These are phyloP conservation scores for Luffia ferchaultella DNA, from an alignment of 2,888 invertebrate species.

Conservation along the genomic window DNA sequence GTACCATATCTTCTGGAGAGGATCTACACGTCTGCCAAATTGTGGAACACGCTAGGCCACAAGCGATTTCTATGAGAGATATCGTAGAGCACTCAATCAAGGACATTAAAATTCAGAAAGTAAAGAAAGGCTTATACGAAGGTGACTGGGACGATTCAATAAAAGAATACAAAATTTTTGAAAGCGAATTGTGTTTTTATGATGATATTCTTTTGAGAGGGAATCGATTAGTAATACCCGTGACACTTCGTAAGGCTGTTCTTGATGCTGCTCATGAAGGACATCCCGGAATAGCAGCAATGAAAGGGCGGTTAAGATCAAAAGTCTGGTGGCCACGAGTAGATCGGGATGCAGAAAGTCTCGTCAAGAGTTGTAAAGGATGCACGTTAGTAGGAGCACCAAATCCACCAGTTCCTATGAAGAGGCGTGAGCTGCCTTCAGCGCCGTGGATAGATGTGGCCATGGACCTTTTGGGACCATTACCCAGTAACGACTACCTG, in stretches of 20 bases:
- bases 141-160: slow-evolving; percentile 6
- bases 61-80: slow-evolving; percentile 1
- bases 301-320: slow-evolving; percentile 11
- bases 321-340: slow-evolving; percentile 17
- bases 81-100: neutral
- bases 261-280: too few species aligned
- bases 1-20: too few species aligned
- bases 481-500: slow-evolving; percentile 18
- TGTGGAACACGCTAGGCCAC: too few species aligned
- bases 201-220: too few species aligned
- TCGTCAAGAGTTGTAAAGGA: slow-evolving; percentile 14
- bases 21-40: neutral
- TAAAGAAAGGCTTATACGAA: slow-evolving; percentile 4
- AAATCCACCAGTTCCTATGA: slow-evolving; percentile 13
- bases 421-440: slow-evolving; percentile 15
- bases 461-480: slow-evolving; percentile 22
- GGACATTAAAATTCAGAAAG: neutral
- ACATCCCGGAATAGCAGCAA: too few species aligned
- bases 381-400: slow-evolving; percentile 14
- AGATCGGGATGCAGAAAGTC: slow-evolving; percentile 15
- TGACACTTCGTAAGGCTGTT: too few species aligned
- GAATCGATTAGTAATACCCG: slow-evolving; percentile 12
- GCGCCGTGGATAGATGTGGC: slow-evolving; percentile 20
- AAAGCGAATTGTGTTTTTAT: too few species aligned
- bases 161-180: slow-evolving; percentile 15